Base-by-base conservation (phyloP, 2,888 invertebrate species). In the Aphidius colemani region DNA sequence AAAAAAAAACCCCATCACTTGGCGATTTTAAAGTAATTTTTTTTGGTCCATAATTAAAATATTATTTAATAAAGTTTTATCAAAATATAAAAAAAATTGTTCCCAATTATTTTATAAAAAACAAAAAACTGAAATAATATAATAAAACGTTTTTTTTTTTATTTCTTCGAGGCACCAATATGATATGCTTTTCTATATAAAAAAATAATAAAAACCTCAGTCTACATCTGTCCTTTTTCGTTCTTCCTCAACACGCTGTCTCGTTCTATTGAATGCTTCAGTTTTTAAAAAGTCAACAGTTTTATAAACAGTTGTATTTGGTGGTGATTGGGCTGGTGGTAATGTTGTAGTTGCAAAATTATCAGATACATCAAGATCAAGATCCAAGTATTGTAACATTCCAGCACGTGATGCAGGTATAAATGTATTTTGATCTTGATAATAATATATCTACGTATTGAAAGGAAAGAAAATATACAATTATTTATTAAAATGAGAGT, bases 271-370 rank as follows among this genome's bases (percentile, higher is more conserved):
- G 77, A 97, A 94, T 7, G 96, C 96, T 79, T 94, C 91, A 0
- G 96, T 97, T 85, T 95, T 96, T 59, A 94, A 85, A 84, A 96
- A 96, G 84, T 97, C 96, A 0, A 97, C 95, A 1, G 92, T 93
- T 81, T 95, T 94, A 83, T 96, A 96, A 7, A 93, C 93, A 0
- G 91, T 74, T 10, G 84, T 84, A 67, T 82, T 83, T 46, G 82
- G 79, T 40, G 84, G 83, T n/a, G 82, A 81, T 63, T 84, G 83
- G 11, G 82, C 77, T 9, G 72, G 69, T 11, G 82, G 82, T 50
- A 82, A 78, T 65, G 82, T 79, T 1, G 82, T 75, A 0, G 83
- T 77, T 6, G 79, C 71, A 67, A 78, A 78, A 66, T 71, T 81
- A 66, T 81, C 80, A 0, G 86, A 85, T 1, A 87, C 85, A 70